Percentiles rank a stretch among this genome's conserved stretches.
Evolutionary conservation across 1,140 invertebrate species (phyloP).

Genomic region (Pachypsylla venusta): DNA sequence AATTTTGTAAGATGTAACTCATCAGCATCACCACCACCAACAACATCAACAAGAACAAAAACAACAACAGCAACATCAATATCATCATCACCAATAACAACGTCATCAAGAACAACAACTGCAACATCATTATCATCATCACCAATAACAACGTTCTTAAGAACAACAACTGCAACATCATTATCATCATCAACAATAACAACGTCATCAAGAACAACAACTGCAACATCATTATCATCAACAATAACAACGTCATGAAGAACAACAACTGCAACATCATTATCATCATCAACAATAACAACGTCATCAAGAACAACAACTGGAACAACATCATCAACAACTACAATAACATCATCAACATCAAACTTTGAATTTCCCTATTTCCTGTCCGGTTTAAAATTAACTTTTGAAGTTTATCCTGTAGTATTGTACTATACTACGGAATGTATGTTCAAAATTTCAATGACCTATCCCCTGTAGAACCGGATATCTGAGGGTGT

Average conservation of each 20-base stretch:
- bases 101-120: slow-evolving; percentile 1
- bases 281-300: slow-evolving; percentile 3
- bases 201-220: background rate
- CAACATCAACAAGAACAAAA: background rate
- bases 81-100: background rate
- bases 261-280: slow-evolving; percentile 8
- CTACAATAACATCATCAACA: background rate
- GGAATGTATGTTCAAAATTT: no score
- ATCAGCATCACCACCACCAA: background rate
- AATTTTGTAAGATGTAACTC: background rate
- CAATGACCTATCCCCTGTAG: no score
- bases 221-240: background rate
- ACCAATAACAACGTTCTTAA: background rate
- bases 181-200: background rate
- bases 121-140: background rate
- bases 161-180: background rate
- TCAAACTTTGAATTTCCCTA: no score
- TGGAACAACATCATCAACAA: background rate
- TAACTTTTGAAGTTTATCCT: no score
- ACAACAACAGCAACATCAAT: slow-evolving; percentile 10
- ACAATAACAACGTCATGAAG: background rate
- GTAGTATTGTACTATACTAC: no score
- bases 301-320: background rate
- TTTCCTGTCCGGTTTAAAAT: no score
- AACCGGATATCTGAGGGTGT: no score